Evolutionary conservation across 2,888 invertebrate genomes (phyloP), one percentile per base, ranked within the genome.

Genomic region (Cosmorhoe ocellata): DNA sequence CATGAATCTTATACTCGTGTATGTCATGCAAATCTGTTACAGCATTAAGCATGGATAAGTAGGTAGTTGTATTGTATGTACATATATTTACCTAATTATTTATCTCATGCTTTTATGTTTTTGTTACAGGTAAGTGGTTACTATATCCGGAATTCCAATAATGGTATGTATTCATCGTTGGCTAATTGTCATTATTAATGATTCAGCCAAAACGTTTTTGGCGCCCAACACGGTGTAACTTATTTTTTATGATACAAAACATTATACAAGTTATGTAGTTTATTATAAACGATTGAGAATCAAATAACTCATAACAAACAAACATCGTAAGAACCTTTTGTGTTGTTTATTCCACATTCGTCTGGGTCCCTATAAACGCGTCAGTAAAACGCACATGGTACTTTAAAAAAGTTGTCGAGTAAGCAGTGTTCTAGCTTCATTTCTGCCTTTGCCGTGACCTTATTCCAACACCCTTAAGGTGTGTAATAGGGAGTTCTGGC

Each of bases 381-480:
- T 27, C 59, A 49, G 56, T 71, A 67, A 68, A 71, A 45, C 53
- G 51, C 66, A 71, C 68, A 63, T 63, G 66, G 47, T 51, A 43
- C 43, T 66, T 59, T 66, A 66, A 69, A 64, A 68, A 69, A 67
- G 60, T 66, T 59, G 60, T 59, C 41, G 45, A 56, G 60, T 53
- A 57, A 60, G 60, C 58, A 36, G 36, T 56, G 48, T 37, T 45
- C 43, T 41, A 26, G n/a, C 36, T 39, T 26, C 39, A 44, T 36
- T 38, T 50, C 26, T 31, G 36, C 37, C 30, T 39, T 31, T 24
- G 30, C 33, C 39, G 48, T 39, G 30, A 46, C 49, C 51, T 51
- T 56, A 58, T 57, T 51, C 33, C 37, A 22, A 39, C 38, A 48
- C 42, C 31, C 49, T 43, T 56, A 58, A 49, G 56, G 58, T 56